phyloP scores from a whole-genome alignment of 2,797 vertebrate species.

The Siniperca scherzeri region DNA sequence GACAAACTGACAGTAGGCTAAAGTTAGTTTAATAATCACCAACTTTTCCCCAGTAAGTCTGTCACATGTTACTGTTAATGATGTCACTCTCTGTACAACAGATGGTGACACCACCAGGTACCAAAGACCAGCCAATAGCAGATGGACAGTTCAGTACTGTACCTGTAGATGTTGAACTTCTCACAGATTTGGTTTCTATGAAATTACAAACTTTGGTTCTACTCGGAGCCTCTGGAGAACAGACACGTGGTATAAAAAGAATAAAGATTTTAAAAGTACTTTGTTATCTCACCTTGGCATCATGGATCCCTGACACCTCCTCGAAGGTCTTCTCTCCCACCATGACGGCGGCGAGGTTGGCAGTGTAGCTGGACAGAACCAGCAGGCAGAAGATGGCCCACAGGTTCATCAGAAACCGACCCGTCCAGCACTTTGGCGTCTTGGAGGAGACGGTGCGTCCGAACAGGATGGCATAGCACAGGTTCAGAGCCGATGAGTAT shows the following conservation, averaged over 20 bases:
- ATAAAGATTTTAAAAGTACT: not conserved
- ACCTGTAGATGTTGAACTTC: not conserved
- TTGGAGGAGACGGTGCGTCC: constrained; percentile 94
- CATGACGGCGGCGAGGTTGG: constrained; percentile 94
- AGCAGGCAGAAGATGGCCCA: constrained; percentile 97
- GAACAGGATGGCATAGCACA: constrained; percentile 95
- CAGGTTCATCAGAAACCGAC: constrained; percentile 96
- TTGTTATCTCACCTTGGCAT: constrained; percentile 85
- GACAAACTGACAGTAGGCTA: too few species aligned
- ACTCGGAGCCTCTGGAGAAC: not conserved
- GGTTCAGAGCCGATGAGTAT: constrained; percentile 93
- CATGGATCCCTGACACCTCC: constrained; percentile 92
- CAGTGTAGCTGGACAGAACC: constrained; percentile 95
- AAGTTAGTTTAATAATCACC: too few species aligned
- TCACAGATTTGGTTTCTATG: too few species aligned
- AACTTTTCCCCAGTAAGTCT: too few species aligned
- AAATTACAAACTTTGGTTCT: not conserved
- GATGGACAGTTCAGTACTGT: not conserved
- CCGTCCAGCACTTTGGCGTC: constrained; percentile 94
- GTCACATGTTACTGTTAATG: not conserved
- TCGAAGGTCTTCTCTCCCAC: constrained; percentile 95
- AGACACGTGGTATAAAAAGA: not conserved
- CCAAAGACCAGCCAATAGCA: not conserved
- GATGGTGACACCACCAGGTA: not conserved
- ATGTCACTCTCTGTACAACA: not conserved